phyloP scores from a whole-genome alignment of 2,113 vertebrate species.

The Synodontis membranacea region DNA sequence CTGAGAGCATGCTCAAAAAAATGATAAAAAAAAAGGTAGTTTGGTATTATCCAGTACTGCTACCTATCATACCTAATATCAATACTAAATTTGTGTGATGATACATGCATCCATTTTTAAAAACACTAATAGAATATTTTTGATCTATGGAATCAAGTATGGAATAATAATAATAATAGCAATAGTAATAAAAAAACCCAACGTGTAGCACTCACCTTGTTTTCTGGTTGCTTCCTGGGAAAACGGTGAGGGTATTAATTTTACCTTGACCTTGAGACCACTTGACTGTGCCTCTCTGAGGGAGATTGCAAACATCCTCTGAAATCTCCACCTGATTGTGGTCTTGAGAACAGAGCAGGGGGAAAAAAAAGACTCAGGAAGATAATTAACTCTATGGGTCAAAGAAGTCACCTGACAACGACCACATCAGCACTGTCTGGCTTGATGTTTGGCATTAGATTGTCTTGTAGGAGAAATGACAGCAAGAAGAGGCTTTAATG shows the following conservation, averaged over 20 bases:
- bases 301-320: constrained; percentile 7
- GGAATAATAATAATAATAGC: too few species aligned
- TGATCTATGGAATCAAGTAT: neutral
- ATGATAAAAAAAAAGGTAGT: too few species aligned
- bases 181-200: neutral
- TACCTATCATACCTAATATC: neutral
- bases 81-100: neutral
- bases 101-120: neutral
- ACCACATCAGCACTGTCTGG: neutral
- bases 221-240: neutral
- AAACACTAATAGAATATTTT: neutral
- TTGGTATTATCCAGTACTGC: neutral
- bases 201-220: too few species aligned
- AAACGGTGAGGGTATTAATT: neutral
- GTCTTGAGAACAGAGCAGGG: constrained; percentile 3
- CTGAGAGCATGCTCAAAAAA: too few species aligned
- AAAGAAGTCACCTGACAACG: constrained; percentile 11
- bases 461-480: neutral
- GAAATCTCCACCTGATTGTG: neutral
- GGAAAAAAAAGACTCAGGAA: neutral
- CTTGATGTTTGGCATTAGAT: neutral
- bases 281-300: neutral
- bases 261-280: constrained; percentile 43
- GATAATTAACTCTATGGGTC: constrained; percentile 9
- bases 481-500: neutral